Evolutionary conservation across 2,113 vertebrate genomes (phyloP).

Genomic region (Triplophysa dalaica): DNA sequence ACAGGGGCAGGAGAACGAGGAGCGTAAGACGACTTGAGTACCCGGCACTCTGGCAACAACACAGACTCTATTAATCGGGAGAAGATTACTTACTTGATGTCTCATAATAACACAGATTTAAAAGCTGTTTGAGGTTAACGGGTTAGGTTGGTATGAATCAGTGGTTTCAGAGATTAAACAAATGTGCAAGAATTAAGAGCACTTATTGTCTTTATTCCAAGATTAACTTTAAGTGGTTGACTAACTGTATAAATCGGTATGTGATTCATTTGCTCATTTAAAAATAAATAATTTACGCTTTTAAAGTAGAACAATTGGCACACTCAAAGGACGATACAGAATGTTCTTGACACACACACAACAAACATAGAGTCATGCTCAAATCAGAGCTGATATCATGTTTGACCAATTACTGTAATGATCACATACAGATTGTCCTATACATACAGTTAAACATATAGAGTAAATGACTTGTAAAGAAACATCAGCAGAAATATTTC

Average conservation of each 20-base stretch:
- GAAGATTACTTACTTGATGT: neutral
- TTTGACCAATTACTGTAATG: neutral
- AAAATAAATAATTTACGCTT: neutral
- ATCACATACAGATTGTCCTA: neutral
- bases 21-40: slow-evolving; percentile 85
- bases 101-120: neutral
- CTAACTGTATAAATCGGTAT: neutral
- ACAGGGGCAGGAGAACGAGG: slow-evolving; percentile 72
- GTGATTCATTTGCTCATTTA: neutral
- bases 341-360: neutral
- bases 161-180: neutral
- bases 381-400: neutral
- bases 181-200: neutral
- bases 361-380: neutral
- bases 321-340: neutral
- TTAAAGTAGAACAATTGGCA: neutral
- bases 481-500: slow-evolving; percentile 14
- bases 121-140: neutral
- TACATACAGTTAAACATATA: neutral
- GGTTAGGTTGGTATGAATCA: neutral
- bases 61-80: neutral
- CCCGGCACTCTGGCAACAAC: slow-evolving; percentile 82
- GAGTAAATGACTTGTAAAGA: slow-evolving; percentile 2
- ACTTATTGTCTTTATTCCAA: neutral
- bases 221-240: neutral